Evolutionary conservation across 2,797 vertebrate species (phyloP), one percentile per base, ranked within the genome.

Genomic region (Simalia tracyae): DNA sequence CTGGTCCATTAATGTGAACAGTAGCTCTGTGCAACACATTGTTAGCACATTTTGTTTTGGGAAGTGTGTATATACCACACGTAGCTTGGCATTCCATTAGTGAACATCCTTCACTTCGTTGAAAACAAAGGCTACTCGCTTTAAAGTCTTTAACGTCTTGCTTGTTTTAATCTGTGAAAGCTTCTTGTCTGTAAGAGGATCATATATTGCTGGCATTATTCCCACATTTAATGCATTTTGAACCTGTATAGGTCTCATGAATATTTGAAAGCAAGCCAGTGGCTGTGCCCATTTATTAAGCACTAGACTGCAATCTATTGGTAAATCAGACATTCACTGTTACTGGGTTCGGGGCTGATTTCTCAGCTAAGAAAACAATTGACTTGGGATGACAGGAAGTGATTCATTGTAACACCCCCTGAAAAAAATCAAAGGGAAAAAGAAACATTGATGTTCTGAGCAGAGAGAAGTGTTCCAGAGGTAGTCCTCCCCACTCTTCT

Each of bases 141-240:
- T 93, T 94, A 95, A 97, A 96, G 96, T 96, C 96, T 96, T 97
- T 97, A 97, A 95, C 93, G 91, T 96, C 95, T 93, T 95, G 93
- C 95, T 95, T 64, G 94, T 96, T 92, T 96, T 97, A 96, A 96
- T 97, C 96, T 86, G 93, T 95, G 96, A 96, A 96, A 96, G 91
- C 93, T 96, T 94, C 95, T 97, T 95, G 95, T 96, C 95, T 94
- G 95, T 95, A 92, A 95, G 94, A 97, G 95, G 95, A 96, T 95
- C 36, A 0, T 93, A 87, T 90, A 94, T 89, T 95, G 87, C 89
- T 97, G 97, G 97, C 97, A 94, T 94, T 93, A 54, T 94, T 97
- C 97, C 97, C 95, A 96, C 95, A 94, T 96, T 97, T 97, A 97
- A 98, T 97, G 96, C 96, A 94, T 96, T 96, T 96, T 96, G 96